A percentile compares a stretch with the other conserved stretches of the same genome.
phyloP scores from a whole-genome alignment of 1,140 invertebrate genomes.

The Hypsibius dujardini region DNA sequence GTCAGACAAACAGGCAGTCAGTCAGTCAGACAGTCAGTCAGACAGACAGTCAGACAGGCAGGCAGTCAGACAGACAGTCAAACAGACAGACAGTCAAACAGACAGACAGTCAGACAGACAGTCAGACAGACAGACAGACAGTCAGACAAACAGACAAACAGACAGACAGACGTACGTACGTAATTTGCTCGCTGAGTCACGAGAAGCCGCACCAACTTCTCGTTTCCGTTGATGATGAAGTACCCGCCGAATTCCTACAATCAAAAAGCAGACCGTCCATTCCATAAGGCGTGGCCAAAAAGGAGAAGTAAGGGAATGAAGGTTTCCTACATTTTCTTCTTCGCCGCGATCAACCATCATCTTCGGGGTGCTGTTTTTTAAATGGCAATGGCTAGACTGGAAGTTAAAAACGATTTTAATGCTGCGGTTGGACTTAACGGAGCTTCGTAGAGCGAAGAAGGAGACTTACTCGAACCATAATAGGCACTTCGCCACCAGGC shows the following conservation, averaged over 20 bases:
- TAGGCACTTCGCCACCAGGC: slow-evolving; percentile 55
- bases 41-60: too few relatives aligned
- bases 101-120: too few relatives aligned
- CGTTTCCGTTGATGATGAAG: slow-evolving; percentile 78
- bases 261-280: background rate
- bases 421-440: background rate
- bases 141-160: too few relatives aligned
- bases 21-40: too few relatives aligned
- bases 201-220: slow-evolving; percentile 68
- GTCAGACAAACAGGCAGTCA: too few relatives aligned
- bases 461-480: slow-evolving; percentile 64
- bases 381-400: slow-evolving; percentile 65
- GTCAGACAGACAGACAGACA: too few relatives aligned
- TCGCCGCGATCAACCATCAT: slow-evolving; percentile 61
- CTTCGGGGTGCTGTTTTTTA: slow-evolving; percentile 50
- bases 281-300: too few relatives aligned
- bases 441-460: slow-evolving; percentile 15
- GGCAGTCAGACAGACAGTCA: too few relatives aligned
- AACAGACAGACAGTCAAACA: too few relatives aligned
- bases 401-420: slow-evolving; percentile 30
- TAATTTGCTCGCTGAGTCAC: slow-evolving; percentile 47
- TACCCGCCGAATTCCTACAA: slow-evolving; percentile 79
- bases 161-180: slow-evolving; percentile 27
- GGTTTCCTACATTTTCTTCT: slow-evolving; percentile 45
- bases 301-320: too few relatives aligned